Base-by-base conservation (phyloP, 2,888 invertebrate species). In the Pristionchus fissidentatus region DNA sequence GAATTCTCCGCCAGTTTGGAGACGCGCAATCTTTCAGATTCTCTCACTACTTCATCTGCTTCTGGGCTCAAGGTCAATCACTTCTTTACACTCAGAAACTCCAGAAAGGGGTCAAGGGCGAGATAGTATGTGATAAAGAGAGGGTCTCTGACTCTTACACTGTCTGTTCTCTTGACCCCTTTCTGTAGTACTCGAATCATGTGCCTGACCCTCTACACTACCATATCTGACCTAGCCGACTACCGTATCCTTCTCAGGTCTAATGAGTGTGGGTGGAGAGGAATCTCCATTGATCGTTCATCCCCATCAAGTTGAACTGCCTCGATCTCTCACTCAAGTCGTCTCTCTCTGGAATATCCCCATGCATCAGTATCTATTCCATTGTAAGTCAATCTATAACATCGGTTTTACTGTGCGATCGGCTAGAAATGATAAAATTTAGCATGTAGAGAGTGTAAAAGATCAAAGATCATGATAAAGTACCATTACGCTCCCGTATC, bases 21-120 rank as follows among this genome's bases (percentile, higher is more conserved):
- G 70, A 83, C 35, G 83, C 83, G 15, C 83, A 83, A 55, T 83
- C 83, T 5, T 83, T 83, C n/a, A 22, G 83, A 49, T 70, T 83
- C 73, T 73, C 70, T 8, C 83, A 83, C 35, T 83, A 70, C 55
- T 83, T 83, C 83, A 83, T 83, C 8, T 83, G 70, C 55, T 83
- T 57, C 73, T 83, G 83, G 83, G 46, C 83, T 73, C 83, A 83
- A 52, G 83, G 83, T 83, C 13, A 26, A 43, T 57, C 0, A 7
- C n/a, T 38, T 41, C 26, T 7, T n/a, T 70, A 70, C 10, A 13
- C 26, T n/a, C n/a, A n/a, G n/a, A n/a, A n/a, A n/a, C n/a, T n/a
- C n/a, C n/a, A n/a, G n/a, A n/a, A n/a, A n/a, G n/a, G n/a, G n/a
- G n/a, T n/a, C n/a, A n/a, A n/a, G n/a, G n/a, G n/a, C n/a, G n/a